phyloP scores from a whole-genome alignment of 2,113 vertebrate species.

The Otus sunia region DNA sequence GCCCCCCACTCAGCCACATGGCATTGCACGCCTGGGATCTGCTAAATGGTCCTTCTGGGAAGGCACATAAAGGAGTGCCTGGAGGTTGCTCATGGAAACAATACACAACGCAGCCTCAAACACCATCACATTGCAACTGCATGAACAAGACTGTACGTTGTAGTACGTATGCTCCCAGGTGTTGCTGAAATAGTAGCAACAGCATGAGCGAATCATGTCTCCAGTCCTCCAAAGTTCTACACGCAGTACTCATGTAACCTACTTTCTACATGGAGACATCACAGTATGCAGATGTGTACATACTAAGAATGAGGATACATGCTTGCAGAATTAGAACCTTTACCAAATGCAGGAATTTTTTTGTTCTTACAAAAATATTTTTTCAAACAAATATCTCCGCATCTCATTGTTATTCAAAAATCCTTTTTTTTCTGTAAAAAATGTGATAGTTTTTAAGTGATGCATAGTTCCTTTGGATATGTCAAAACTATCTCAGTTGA shows the following conservation, averaged over 20 bases:
- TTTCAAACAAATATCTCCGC: background rate
- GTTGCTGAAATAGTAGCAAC: background rate
- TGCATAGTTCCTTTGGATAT: background rate
- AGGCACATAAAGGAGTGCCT: background rate
- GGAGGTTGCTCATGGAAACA: background rate
- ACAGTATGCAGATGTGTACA: too few species aligned
- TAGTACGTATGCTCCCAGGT: background rate
- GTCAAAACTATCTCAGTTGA: background rate
- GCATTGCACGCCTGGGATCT: background rate
- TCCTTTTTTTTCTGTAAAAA: background rate
- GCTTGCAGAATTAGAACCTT: background rate
- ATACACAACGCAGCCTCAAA: background rate
- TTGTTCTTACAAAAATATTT: background rate
- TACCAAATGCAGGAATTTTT: background rate
- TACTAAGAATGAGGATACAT: background rate
- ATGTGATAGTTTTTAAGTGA: background rate
- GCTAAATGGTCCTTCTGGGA: background rate
- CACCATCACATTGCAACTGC: background rate
- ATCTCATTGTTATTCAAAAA: background rate
- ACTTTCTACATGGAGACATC: background rate
- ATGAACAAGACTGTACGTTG: accelerated
- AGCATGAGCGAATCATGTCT: background rate
- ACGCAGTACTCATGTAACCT: accelerated
- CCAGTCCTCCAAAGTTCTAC: background rate
- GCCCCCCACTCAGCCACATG: background rate